Base-by-base conservation (phyloP, 2,888 invertebrate species). In the Nebria salina region DNA sequence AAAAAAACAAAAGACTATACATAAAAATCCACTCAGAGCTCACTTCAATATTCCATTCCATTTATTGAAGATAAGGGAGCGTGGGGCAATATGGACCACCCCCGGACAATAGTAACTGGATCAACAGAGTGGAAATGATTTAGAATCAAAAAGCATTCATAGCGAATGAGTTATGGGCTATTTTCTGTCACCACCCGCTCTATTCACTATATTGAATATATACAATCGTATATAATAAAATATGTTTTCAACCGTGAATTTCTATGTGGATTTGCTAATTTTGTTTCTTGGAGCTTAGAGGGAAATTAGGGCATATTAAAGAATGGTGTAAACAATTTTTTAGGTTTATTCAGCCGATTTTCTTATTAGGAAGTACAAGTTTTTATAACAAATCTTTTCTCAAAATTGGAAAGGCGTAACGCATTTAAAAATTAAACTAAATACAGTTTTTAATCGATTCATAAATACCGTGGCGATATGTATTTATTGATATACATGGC, bases 91-190 rank as follows among this genome's bases (percentile, higher is more conserved):
- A 78, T 66, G 64, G 74, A 65, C 64, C 26, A 34, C 41, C 43
- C 41, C 42, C 13, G 41, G n/a, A n/a, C 72, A n/a, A 20, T 26
- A 34, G 84, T 83, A 84, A 84, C 85, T 84, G 85, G 84, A 83
- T 84, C 86, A 86, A 86, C 86, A 86, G 87, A 86, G 85, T 86
- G 86, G 85, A 87, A 86, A 86, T 87, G 87, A 87, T 87, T 87
- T 87, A 87, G 85, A 85, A 84, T 84, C 85, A 84, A 84, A 85
- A 85, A 85, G 86, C 85, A 85, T 86, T 86, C 86, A 86, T 72
- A 25, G 34, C 25, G 34, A 13, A 72, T 26, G 74, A 78, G 73
- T 78, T 78, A 74, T 74, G 74, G 65, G 4, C 20, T 66, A 78
- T 74, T 78, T 65, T 74, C 26, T 70, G 70, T 70, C 70, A 70